These are phyloP conservation scores for Tenrec ecaudatus DNA, from an alignment of 2,113 vertebrate genomes.

Conservation along the genomic window DNA sequence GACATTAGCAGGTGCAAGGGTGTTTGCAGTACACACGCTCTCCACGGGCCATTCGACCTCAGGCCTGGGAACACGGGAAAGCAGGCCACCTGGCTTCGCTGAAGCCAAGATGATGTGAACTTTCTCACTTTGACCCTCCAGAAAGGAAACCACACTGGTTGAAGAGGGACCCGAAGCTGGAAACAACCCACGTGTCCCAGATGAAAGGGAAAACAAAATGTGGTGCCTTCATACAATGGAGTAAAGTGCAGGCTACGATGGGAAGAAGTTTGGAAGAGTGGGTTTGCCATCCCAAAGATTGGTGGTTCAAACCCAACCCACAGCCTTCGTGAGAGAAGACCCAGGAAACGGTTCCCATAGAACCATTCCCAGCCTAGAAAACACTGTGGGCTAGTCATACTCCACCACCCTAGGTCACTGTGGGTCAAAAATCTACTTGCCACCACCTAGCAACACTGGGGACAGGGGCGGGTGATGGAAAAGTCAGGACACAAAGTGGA, in stretches of 20 bases:
- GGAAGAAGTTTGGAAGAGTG: neutral
- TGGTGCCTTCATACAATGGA: neutral
- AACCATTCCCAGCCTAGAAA: neutral
- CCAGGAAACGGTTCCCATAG: neutral
- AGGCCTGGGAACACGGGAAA: neutral
- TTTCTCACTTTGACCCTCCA: neutral
- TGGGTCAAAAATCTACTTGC: neutral
- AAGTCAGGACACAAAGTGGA: neutral
- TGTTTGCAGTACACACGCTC: constrained; percentile 14
- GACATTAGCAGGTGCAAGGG: neutral
- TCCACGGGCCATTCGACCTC: neutral
- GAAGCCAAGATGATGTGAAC: neutral
- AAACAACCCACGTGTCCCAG: neutral
- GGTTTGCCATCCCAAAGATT: neutral
- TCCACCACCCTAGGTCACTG: neutral
- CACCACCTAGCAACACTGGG: neutral
- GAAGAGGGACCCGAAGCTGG: neutral
- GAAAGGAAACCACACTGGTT: neutral
- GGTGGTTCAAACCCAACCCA: neutral
- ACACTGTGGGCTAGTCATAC: neutral
- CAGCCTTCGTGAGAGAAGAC: neutral
- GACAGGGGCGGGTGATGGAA: neutral
- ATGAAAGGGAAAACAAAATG: neutral
- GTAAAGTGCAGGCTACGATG: neutral
- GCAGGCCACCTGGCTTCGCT: neutral